These are phyloP conservation scores for Leptarthrus brevirostris DNA, from an alignment of 2,888 invertebrate species.

Conservation along the genomic window DNA sequence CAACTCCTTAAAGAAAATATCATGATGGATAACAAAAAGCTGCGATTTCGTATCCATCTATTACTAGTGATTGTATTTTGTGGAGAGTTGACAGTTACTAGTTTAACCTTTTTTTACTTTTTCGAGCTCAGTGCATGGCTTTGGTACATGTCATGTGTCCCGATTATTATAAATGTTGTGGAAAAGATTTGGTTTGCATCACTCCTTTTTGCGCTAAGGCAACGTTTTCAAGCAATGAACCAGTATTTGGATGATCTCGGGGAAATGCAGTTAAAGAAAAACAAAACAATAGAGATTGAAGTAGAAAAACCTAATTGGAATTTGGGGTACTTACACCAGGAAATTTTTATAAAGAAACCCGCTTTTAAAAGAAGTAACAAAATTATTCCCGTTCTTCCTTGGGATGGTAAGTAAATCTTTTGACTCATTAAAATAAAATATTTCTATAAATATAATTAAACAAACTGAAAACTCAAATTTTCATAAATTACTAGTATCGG, in stretches of 20 bases:
- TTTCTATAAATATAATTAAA: no score
- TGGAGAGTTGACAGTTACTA: conserved; percentile 60
- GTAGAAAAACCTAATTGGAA: conserved; percentile 46
- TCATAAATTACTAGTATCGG: no score
- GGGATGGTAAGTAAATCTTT: conserved; percentile 51
- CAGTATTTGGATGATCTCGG: conserved; percentile 55
- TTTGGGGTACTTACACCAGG: conserved; percentile 55
- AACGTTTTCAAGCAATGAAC: conserved; percentile 63
- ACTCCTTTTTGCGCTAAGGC: conserved; percentile 62
- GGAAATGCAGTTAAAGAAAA: conserved; percentile 59
- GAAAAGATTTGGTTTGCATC: conserved; percentile 66
- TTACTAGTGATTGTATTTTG: conserved; percentile 60
- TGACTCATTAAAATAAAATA: no score
- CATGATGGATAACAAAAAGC: conserved; percentile 58
- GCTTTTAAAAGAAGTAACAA: conserved; percentile 47
- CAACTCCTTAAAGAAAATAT: conserved; percentile 62
- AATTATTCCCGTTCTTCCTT: conserved; percentile 53
- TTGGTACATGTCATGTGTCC: conserved; percentile 62
- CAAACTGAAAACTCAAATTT: no score
- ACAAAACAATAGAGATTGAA: conserved; percentile 35
- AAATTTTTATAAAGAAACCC: conserved; percentile 52
- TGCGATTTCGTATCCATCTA: conserved; percentile 59
- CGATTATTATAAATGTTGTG: conserved; percentile 63
- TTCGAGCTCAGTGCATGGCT: neutral
- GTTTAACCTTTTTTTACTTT: conserved; percentile 2